Base-by-base conservation (phyloP, 2,113 vertebrate genomes). In the Poecilia latipinna region DNA sequence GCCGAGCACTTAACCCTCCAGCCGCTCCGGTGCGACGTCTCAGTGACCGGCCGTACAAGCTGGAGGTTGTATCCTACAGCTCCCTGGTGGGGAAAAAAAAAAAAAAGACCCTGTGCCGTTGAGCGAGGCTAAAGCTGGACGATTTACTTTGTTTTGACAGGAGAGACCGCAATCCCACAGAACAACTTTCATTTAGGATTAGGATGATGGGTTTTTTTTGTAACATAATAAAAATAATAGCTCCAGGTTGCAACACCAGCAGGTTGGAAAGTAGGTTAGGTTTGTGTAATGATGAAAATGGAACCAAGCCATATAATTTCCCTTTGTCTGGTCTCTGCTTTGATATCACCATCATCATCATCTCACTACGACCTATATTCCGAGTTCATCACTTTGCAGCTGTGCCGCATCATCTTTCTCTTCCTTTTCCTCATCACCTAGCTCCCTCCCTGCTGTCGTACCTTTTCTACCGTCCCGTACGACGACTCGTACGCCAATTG, bases 321-420 rank as follows among this genome's bases (percentile, higher is more conserved):
- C 65, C 70, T 68, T 82, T 70, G 80, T 91, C 84, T 66, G 80
- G 61, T 88, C 71, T 69, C 79, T 76, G 86, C 88, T 89, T 81
- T 88, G 87, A 89, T 89, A 87, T 78, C 73, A 88, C 85, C 84
- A 89, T 83, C 82, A 87, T 28, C 28, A 28, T 86, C 84, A 89
- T 83, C 83, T 76, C 28, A 3, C 70, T 73, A 29, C 86, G 86
- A 84, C 90, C 89, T 79, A 87, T 68, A 90, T 92, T 88, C 68
- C 0, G 61, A 85, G 80, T 85, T 89, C 82, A 83, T 83, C 72
- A 48, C 68, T 78, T 77, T 78, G 61, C 86, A 90, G 86, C 85
- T 82, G 86, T 87, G 83, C 80, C 66, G 72, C 65, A 82, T 90
- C 82, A 87, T 86, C 61, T 35, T 77, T 77, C 66, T 12, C 42